Base-by-base conservation (phyloP, 2,113 vertebrate species). In the Podarcis raffonei region DNA sequence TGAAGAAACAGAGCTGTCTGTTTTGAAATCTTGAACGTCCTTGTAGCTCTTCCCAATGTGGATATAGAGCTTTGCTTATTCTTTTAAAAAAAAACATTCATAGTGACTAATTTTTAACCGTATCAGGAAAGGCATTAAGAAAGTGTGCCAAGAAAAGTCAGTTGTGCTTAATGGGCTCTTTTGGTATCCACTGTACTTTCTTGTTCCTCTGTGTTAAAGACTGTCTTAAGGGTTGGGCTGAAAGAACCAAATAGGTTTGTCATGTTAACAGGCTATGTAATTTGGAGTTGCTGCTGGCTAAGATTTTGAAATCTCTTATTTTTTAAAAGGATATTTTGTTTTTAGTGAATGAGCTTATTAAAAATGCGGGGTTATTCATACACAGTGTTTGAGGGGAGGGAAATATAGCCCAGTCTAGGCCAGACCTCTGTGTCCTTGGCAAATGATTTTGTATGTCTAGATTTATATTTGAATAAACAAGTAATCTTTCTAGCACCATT, bases 121-220 rank as follows among this genome's bases (percentile, higher is more conserved):
- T 94, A 95, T 94, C 94, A 92, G 92, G 94, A 94, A 95, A 94
- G 94, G 93, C 80, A 95, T 95, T 95, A 94, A 89, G 91, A 95
- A 95, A 94, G 93, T 95, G 91, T 90, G 87, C 85, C 5, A 66
- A 94, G 94, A 91, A 89, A 88, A 93, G 84, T 86, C 53, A 77
- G 88, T 93, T 95, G 90, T 83, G 92, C 91, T 94, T 77, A 87
- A 83, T 90, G 91, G 39, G 92, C 95, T 96, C 94, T 96, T 96
- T 95, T 94, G 90, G 94, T 96, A 94, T 83, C 92, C 75, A 75
- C 66, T 16, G 0, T 76, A 76, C 71, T 84, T 66, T 77, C 59
- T 85, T 75, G n/a, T 85, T 9, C 82, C 90, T 71, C 72, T 75
- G 66, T 89, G 83, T 93, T 87, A 89, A 89, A 53, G 48, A 92